These are phyloP conservation scores for Syndactyla subalaris DNA, from an alignment of 2,797 vertebrate genomes.

Conservation along the genomic window DNA sequence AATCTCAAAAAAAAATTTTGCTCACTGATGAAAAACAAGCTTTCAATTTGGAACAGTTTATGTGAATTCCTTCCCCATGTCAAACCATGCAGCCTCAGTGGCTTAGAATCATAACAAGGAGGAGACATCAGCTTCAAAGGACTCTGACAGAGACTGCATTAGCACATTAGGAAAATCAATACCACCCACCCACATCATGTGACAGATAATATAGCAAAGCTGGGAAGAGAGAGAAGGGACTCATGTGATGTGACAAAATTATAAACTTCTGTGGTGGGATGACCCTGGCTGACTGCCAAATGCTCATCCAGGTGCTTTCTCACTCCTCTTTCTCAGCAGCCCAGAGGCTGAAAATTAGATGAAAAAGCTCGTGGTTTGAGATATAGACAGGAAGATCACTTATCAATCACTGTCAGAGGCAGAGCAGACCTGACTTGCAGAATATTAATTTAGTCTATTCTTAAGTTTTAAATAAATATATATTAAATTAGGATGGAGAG, in stretches of 20 bases:
- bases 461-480: neutral
- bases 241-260: neutral
- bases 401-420: neutral
- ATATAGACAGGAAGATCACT: neutral
- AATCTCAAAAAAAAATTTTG: neutral
- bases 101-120: neutral
- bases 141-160: neutral
- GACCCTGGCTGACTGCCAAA: neutral
- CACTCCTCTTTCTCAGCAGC: neutral
- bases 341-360: neutral
- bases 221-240: neutral
- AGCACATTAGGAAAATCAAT: neutral
- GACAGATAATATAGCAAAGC: neutral
- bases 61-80: neutral
- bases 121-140: neutral
- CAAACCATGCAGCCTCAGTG: neutral
- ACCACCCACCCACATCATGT: neutral
- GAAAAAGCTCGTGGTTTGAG: neutral
- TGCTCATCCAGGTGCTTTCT: neutral
- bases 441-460: neutral
- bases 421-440: neutral
- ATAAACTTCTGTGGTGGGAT: neutral
- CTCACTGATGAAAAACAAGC: neutral
- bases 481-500: neutral
- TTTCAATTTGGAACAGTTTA: neutral